phyloP scores from a whole-genome alignment of 2,797 vertebrate genomes.

The Sebastiscus albofasciatus region DNA sequence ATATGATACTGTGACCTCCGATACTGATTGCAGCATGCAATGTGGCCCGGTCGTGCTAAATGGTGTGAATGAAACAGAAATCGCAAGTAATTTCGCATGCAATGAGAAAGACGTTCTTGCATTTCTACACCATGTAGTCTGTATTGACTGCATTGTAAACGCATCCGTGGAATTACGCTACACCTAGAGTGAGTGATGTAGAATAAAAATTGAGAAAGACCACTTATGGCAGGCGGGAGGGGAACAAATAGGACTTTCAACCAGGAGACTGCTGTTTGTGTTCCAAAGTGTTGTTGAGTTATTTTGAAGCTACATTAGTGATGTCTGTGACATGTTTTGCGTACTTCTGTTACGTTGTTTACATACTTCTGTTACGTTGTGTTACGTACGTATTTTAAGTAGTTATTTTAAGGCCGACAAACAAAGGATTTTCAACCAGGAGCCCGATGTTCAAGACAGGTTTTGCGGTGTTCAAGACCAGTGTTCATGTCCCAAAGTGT shows the following conservation, averaged over 20 bases:
- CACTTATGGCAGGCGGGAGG: no score
- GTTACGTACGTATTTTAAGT: not conserved
- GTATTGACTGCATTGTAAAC: not conserved
- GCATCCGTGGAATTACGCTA: not conserved
- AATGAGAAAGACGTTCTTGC: not conserved
- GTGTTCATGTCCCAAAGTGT: no score
- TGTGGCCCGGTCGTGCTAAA: not conserved
- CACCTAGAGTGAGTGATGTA: not conserved
- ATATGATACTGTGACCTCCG: not conserved
- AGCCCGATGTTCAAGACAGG: no score
- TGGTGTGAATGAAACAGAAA: not conserved
- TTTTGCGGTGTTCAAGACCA: no score
- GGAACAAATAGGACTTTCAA: not conserved
- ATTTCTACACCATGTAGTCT: not conserved
- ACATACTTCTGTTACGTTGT: not conserved
- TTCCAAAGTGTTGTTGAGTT: not conserved
- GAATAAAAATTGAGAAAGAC: not conserved
- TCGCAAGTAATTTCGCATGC: fast-evolving
- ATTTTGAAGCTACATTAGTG: not conserved
- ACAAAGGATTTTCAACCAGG: no score
- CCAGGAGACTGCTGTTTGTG: not conserved
- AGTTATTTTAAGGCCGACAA: not conserved
- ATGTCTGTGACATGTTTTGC: not conserved
- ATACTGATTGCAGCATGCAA: not conserved
- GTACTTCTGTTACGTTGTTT: not conserved